Conservation (phyloP, 2,113 vertebrate species). For the Antennarius striatus region DNA sequence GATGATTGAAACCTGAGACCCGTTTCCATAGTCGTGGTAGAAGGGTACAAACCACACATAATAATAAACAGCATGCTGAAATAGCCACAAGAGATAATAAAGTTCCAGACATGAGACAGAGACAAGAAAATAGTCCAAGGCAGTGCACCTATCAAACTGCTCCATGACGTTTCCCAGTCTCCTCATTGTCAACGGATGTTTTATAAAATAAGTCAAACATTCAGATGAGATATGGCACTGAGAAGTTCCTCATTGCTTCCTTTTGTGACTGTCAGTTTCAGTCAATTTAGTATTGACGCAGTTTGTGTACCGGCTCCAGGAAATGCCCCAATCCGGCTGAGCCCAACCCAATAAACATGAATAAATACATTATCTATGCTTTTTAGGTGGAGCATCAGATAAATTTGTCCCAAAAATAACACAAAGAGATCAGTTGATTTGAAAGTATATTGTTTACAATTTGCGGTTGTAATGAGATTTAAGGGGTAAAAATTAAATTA, state of each 20-base stretch:
- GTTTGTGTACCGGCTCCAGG: conserved; percentile 41
- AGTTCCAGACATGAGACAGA: conserved; percentile 22
- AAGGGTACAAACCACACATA: conserved; percentile 50
- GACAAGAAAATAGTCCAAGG: conserved; percentile 16
- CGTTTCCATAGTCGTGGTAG: conserved; percentile 52
- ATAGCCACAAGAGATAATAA: conserved; percentile 45
- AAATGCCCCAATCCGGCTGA: conserved; percentile 53
- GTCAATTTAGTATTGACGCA: neutral
- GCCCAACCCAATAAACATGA: conserved; percentile 50
- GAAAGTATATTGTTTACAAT: conserved; percentile 16
- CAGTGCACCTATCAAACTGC: conserved; percentile 14
- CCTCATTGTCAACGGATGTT: conserved; percentile 30
- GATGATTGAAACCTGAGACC: conserved; percentile 65
- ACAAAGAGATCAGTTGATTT: conserved; percentile 32
- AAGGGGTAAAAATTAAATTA: conserved; percentile 2
- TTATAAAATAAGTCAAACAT: conserved; percentile 25
- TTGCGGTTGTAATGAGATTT: conserved; percentile 16
- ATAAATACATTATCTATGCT: conserved; percentile 52
- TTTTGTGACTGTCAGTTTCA: conserved; percentile 25
- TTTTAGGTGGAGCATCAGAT: conserved; percentile 47
- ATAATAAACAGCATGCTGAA: conserved; percentile 51
- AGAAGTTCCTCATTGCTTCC: conserved; percentile 25
- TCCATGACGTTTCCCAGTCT: conserved; percentile 43
- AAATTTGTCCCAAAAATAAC: conserved; percentile 10
- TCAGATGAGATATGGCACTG: conserved; percentile 2